phyloP scores from a whole-genome alignment of 1,140 invertebrate genomes.

The Magallana ariakensis region DNA sequence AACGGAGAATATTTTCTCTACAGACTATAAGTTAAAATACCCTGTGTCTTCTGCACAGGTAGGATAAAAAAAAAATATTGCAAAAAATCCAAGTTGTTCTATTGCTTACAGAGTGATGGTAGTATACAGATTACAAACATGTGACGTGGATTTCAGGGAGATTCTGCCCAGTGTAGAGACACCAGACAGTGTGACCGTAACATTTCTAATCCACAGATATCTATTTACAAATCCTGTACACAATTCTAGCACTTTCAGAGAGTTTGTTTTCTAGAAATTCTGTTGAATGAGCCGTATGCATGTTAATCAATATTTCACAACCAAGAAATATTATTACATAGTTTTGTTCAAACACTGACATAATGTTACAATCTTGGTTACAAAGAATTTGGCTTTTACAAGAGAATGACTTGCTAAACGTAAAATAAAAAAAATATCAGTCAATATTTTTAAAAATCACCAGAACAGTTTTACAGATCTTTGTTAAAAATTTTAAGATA shows the following conservation, averaged over 20 bases:
- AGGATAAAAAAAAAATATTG: neutral
- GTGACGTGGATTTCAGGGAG: neutral
- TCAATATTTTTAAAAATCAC: neutral
- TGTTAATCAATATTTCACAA: neutral
- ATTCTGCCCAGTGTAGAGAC: too few species aligned
- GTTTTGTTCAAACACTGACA: neutral
- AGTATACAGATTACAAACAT: neutral
- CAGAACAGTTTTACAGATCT: neutral
- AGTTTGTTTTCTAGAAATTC: neutral
- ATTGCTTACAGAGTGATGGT: constrained; percentile 12
- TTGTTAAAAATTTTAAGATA: neutral
- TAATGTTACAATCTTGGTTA: neutral
- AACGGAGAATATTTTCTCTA: neutral
- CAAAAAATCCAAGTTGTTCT: neutral
- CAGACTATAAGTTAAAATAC: neutral
- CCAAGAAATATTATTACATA: neutral
- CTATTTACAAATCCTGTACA: neutral
- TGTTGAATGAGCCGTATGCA: neutral
- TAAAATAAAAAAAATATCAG: neutral
- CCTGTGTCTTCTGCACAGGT: neutral
- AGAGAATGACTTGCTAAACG: neutral
- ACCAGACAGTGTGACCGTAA: too few species aligned
- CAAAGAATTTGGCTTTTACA: neutral
- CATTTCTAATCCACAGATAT: neutral
- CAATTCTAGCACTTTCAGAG: neutral